Base-by-base conservation (phyloP, 2,113 vertebrate species). In the Grammomys dolichurus region DNA sequence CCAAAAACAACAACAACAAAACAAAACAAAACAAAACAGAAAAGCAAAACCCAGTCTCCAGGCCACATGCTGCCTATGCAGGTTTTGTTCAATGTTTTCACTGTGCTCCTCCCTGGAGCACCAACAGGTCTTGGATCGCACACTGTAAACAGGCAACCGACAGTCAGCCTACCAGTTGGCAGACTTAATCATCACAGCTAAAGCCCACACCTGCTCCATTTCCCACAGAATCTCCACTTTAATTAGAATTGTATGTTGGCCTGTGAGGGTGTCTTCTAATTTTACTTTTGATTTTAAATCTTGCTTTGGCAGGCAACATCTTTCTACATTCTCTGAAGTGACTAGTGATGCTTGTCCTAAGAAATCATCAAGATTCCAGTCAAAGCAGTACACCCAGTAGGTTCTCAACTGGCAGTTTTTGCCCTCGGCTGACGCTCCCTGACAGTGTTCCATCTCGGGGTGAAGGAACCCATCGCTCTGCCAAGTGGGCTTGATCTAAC, bases 161-260 rank as follows among this genome's bases (percentile, higher is more conserved):
- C 89, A 40, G 94, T 87, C 94, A 93, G 88, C 91, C 93, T 76
- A 93, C 93, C 94, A 93, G 84, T 81, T 96, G 94, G 87, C 70
- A 54, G 92, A 87, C 54, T 67, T 72, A 16, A 75, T 85, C 56
- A 46, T 86, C 87, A 85, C 92, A 75, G 72, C 88, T 89, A 90
- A 95, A 88, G 91, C 88, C 93, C 85, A 92, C 93, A 97, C 95
- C 95, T 95, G 96, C 93, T 97, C 89, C 20, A 43, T 82, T 82
- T 78, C 94, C 95, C 28, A 70, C 81, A 82, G 78, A 93, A 92
- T 77, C 88, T 58, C 48, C 93, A 89, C 88, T 96, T 93, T 82
- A 94, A 96, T 96, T 91, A 94, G 85, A 94, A 94, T 86, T 81
- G 93, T n/a, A 78, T 54, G 77, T 58, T 72, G 46, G 78, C 75